A percentile compares a stretch with the other conserved stretches of the same genome.
Conservation (phyloP, 1,140 invertebrate genomes). For the Cryptotermes secundus region DNA sequence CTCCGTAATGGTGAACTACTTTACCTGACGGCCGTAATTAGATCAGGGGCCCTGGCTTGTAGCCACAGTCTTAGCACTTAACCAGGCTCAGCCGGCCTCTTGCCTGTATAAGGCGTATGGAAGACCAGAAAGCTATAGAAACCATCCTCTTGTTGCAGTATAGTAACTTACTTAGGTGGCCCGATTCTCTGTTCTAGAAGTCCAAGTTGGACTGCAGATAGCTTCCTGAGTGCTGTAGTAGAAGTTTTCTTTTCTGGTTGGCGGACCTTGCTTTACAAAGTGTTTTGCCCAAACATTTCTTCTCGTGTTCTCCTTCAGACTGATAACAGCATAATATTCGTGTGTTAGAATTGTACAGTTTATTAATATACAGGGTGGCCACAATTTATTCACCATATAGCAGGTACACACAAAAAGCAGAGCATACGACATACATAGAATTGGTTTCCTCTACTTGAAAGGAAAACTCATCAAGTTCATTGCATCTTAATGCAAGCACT, state of each 20-base stretch:
- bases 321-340: background rate
- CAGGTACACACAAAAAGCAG: too few relatives aligned
- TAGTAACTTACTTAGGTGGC: slow-evolving; percentile 13
- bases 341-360: too few relatives aligned
- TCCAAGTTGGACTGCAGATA: background rate
- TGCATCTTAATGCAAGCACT: too few relatives aligned
- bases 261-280: background rate
- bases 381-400: too few relatives aligned
- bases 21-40: slow-evolving; percentile 18
- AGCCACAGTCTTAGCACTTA: slow-evolving; percentile 10
- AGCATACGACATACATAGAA: too few relatives aligned
- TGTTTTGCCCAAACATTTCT: background rate
- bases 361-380: too few relatives aligned
- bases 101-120: background rate
- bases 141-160: slow-evolving; percentile 1
- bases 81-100: background rate
- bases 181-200: background rate
- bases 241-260: slow-evolving; percentile 13
- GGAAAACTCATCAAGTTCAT: too few relatives aligned
- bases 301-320: background rate
- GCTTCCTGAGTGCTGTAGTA: slow-evolving; percentile 16
- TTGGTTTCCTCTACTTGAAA: too few relatives aligned
- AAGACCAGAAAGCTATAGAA: background rate
- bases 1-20: slow-evolving; percentile 11
- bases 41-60: background rate